Evolutionary conservation across 2,113 vertebrate genomes (phyloP).

Genomic region (Hipposideros armiger): DNA sequence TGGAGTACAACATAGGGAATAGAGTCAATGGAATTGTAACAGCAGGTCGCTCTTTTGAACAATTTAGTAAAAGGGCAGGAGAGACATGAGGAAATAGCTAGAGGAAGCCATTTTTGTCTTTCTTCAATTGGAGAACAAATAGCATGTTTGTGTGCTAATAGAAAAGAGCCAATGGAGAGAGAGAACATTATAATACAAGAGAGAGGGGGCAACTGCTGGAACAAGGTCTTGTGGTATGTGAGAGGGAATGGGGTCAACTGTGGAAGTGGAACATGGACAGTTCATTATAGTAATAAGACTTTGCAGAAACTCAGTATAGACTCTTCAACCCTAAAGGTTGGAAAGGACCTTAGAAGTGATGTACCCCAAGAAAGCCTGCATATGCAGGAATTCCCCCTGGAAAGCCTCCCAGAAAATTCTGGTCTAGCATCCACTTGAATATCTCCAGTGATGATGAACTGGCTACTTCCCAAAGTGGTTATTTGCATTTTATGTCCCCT

Average conservation of each 20-base stretch:
- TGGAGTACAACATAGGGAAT: no score
- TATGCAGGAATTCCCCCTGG: neutral
- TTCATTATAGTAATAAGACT: neutral
- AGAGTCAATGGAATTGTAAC: no score
- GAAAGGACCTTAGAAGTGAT: neutral
- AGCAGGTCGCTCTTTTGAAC: neutral
- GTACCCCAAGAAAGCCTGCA: neutral
- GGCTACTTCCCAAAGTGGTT: neutral
- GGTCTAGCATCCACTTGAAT: neutral
- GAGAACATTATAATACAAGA: neutral
- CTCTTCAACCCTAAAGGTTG: neutral
- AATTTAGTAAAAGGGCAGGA: neutral
- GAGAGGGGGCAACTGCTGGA: neutral
- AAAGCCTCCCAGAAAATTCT: neutral
- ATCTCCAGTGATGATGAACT: neutral
- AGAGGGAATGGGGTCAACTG: neutral
- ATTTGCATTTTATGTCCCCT: neutral
- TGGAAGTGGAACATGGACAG: neutral
- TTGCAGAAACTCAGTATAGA: neutral
- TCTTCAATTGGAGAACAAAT: conserved; percentile 11
- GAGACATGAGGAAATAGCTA: neutral
- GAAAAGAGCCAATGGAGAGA: neutral
- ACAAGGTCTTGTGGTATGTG: neutral
- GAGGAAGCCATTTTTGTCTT: neutral
- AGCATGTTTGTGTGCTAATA: conserved; percentile 16